Evolutionary conservation across 2,113 vertebrate species (phyloP), one percentile per base, ranked within the genome.

Genomic region (Passer domesticus): DNA sequence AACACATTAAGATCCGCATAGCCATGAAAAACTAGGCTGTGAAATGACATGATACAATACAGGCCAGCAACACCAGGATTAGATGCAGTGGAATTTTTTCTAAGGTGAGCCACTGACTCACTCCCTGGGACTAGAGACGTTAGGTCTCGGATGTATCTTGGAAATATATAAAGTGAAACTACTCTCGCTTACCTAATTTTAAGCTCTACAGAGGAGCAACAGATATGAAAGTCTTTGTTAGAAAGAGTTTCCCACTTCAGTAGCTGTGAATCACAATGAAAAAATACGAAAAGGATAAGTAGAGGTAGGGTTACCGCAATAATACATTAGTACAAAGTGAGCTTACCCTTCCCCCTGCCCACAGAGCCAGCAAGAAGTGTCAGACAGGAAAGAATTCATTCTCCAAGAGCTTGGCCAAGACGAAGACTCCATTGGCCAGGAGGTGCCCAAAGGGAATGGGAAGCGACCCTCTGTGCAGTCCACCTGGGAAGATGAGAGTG

Each of bases 391-490:
- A 23, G 6, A 15, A 9, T 35, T 23, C 21, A 58, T 44, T 44
- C 44, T 19, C 9, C 14, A 49, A n/a, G 6, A 43, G 7, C 37
- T 50, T 59, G 19, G 7, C 24, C 14, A 50, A 12, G 35, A 70
- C 4, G 4, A 69, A 59, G 18, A 23, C 9, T 30, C 44, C 53
- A 19, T 1, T 10, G 20, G 19, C 15, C 55, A 43, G 30, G 7
- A 14, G 7, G 5, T 31, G 8, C 8, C 21, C 31, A 72, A 35
- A 35, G 13, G 31, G 5, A 43, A 24, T 5, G 19, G 12, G 2
- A 35, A 23, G 2, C 1, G 0, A n/a, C 18, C 15, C 3, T n/a
- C 19, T 0, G 0, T n/a, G 24, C 24, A 50, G 25, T 24, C 25
- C 3, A 8, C 10, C 10, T 35, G 31, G 37, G 20, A 60, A 43